These are phyloP conservation scores for Antitype chi DNA, from an alignment of 2,888 invertebrate genomes.

Conservation along the genomic window DNA sequence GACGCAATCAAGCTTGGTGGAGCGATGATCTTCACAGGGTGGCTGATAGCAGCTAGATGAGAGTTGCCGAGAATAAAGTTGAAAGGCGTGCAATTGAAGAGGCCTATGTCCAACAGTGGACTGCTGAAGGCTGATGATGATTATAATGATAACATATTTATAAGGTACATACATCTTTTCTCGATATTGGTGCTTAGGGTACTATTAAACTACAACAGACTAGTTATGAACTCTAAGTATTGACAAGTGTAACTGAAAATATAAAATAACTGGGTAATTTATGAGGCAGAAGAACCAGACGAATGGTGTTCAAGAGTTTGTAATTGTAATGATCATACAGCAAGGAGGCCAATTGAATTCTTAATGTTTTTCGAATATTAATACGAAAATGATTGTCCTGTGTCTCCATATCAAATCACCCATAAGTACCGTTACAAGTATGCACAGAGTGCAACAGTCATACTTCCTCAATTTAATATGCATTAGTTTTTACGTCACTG, in stretches of 20 bases:
- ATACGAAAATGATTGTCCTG: conserved; percentile 31
- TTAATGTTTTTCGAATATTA: conserved; percentile 3
- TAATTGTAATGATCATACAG: background rate
- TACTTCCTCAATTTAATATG: conserved; percentile 67
- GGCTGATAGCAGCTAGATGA: too few species aligned
- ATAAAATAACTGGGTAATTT: background rate
- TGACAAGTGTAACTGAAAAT: background rate
- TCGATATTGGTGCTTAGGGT: too few species aligned
- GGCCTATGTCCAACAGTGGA: too few species aligned
- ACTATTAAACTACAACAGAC: background rate
- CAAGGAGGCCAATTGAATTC: background rate
- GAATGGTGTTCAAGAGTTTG: background rate
- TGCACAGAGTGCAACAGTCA: conserved; percentile 42
- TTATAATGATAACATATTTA: too few species aligned
- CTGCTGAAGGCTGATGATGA: too few species aligned
- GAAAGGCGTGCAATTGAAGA: too few species aligned
- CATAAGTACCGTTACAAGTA: conserved; percentile 43
- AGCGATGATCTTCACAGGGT: too few species aligned
- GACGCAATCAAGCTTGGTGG: too few species aligned
- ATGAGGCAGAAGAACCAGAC: background rate
- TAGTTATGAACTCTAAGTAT: background rate
- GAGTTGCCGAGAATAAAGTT: too few species aligned
- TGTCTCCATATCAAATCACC: conserved; percentile 27
- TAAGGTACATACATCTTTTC: too few species aligned
- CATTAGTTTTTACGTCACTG: conserved; percentile 61